Percentiles rank a stretch among this genome's conserved stretches.
These are phyloP conservation scores for Hemiprocne comata DNA, from an alignment of 2,113 vertebrate genomes.

Conservation along the genomic window DNA sequence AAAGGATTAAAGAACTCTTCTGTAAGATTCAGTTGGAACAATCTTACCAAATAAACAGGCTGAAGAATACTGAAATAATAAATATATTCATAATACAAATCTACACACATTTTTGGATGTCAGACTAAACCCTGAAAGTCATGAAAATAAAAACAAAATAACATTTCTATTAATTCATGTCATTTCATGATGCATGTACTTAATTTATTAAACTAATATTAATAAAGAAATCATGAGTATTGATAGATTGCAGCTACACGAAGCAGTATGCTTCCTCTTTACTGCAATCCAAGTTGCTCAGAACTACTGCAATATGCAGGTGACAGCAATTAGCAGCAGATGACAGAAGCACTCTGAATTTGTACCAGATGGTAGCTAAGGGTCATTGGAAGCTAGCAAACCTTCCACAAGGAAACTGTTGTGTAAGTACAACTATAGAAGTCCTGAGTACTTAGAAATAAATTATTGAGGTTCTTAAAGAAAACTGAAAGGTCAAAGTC, in stretches of 20 bases:
- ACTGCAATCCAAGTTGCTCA: slow-evolving; percentile 76
- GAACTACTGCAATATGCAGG: slow-evolving; percentile 80
- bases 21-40: slow-evolving; percentile 23
- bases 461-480: slow-evolving; percentile 62
- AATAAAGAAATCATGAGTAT: slow-evolving; percentile 29
- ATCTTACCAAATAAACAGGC: slow-evolving; percentile 38
- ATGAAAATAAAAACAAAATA: not conserved
- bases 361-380: slow-evolving; percentile 88
- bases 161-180: not conserved
- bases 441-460: slow-evolving; percentile 49
- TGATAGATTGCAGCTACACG: not conserved
- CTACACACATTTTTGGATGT: not conserved
- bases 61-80: slow-evolving; percentile 56
- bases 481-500: slow-evolving; percentile 37
- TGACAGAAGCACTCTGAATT: slow-evolving; percentile 84
- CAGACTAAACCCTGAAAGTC: not conserved
- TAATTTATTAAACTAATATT: not conserved
- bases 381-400: slow-evolving; percentile 80
- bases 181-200: not conserved
- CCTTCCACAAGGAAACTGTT: slow-evolving; percentile 63
- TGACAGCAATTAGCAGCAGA: slow-evolving; percentile 92
- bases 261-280: slow-evolving; percentile 43
- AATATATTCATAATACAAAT: slow-evolving; percentile 38
- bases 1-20: slow-evolving; percentile 69
- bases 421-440: slow-evolving; percentile 55